Evolutionary conservation across 2,113 vertebrate species (phyloP).

Genomic region (Mohoua ochrocephala): DNA sequence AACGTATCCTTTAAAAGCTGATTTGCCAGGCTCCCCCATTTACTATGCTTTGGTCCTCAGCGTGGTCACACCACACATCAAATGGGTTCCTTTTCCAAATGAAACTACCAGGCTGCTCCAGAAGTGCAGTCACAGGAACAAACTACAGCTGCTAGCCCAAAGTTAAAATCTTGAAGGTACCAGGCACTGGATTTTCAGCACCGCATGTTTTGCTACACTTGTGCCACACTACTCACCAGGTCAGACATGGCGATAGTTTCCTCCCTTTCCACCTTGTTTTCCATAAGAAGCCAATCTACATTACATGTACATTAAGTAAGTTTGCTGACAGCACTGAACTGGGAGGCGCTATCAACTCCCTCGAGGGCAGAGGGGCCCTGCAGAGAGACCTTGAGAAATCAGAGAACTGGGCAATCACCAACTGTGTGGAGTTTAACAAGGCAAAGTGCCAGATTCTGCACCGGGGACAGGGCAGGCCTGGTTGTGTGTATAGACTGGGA

Average conservation of each 20-base stretch:
- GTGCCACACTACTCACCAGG: not conserved
- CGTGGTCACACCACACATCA: fast-evolving
- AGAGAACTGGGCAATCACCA: not conserved
- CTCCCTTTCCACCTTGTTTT: not conserved
- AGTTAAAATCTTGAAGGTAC: not conserved
- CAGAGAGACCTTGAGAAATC: not conserved
- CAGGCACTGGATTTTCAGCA: not conserved
- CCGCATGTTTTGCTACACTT: not conserved
- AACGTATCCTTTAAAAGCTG: not conserved
- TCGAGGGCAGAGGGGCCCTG: not conserved
- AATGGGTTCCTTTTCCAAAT: not conserved
- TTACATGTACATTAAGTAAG: not conserved
- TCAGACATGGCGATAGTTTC: not conserved
- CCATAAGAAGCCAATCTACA: not conserved
- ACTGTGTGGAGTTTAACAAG: not conserved
- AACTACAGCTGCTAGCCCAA: not conserved
- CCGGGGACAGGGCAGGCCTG: not conserved
- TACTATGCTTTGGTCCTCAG: not conserved
- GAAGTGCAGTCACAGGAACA: not conserved
- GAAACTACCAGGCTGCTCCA: not conserved
- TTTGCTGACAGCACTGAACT: not conserved
- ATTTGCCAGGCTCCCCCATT: not conserved
- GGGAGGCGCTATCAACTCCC: not conserved
- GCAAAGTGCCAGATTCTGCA: not conserved
- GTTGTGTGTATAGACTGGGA: too few relatives aligned